A percentile compares a stretch with the other conserved stretches of the same genome.
Evolutionary conservation across 2,113 vertebrate genomes (phyloP).

Genomic region (Nettapus auritus): DNA sequence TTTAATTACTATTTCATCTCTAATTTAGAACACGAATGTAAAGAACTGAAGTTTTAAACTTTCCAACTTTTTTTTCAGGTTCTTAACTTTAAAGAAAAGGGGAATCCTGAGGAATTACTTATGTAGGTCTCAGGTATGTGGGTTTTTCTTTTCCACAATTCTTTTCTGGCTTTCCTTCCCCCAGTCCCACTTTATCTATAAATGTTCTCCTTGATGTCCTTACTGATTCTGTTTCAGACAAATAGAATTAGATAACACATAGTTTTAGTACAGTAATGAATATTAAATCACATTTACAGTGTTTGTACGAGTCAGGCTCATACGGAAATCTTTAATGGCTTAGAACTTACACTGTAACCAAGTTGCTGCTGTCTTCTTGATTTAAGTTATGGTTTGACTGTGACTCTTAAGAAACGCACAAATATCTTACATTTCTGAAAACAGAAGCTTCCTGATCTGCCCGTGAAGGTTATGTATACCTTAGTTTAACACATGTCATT

Average conservation of each 20-base stretch:
- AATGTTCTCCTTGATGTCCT: constrained; percentile 71
- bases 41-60: constrained; percentile 50
- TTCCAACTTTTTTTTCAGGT: constrained; percentile 70
- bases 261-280: constrained; percentile 68
- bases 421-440: not conserved
- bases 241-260: constrained; percentile 25
- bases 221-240: constrained; percentile 30
- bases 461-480: not conserved
- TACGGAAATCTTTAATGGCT: not conserved
- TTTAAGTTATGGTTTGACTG: not conserved
- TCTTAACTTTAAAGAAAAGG: constrained; percentile 72
- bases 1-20: constrained; percentile 54
- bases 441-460: not conserved
- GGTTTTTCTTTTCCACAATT: constrained; percentile 69
- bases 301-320: constrained; percentile 30
- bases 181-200: constrained; percentile 67
- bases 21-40: not conserved
- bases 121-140: constrained; percentile 74
- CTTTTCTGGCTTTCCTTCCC: constrained; percentile 73
- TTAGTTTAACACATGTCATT: not conserved
- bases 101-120: constrained; percentile 68
- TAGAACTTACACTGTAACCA: not conserved
- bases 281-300: constrained; percentile 69
- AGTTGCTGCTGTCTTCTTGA: not conserved
- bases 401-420: not conserved